Conservation (phyloP, 1,140 invertebrate species). For the Drosophila saltans region DNA sequence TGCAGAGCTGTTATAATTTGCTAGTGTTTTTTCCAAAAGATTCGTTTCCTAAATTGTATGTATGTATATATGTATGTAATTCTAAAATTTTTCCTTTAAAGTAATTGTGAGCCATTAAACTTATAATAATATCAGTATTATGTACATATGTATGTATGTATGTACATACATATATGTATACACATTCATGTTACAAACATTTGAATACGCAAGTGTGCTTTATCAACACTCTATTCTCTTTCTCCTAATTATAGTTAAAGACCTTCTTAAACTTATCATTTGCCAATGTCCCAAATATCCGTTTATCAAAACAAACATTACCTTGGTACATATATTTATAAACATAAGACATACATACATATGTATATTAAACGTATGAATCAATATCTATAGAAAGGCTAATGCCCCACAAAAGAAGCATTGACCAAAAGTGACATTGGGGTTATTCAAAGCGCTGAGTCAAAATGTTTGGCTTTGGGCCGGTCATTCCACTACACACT, state of each 20-base stretch:
- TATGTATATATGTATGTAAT: too few species aligned
- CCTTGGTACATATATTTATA: slow-evolving; percentile 26
- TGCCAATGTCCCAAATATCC: slow-evolving; percentile 55
- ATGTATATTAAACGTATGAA: slow-evolving; percentile 23
- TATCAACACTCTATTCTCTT: neutral
- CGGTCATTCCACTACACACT: slow-evolving; percentile 8
- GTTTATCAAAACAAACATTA: slow-evolving; percentile 51
- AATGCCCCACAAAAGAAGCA: slow-evolving; percentile 22
- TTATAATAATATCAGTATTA: neutral
- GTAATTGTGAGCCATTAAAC: too few species aligned
- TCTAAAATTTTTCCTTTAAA: too few species aligned
- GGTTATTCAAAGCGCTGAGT: slow-evolving; percentile 51
- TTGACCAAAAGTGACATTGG: slow-evolving; percentile 57
- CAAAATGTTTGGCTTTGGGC: slow-evolving; percentile 61
- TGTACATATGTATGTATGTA: neutral
- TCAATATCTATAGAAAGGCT: slow-evolving; percentile 36
- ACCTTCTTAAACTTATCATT: slow-evolving; percentile 23
- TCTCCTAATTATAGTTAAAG: neutral
- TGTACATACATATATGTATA: neutral
- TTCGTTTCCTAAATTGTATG: too few species aligned
- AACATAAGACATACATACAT: slow-evolving; percentile 6
- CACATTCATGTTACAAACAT: too few species aligned
- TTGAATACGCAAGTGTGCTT: neutral
- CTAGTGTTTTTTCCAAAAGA: too few species aligned
- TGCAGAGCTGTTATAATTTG: too few species aligned